Percentiles rank a stretch among this genome's conserved stretches.
These are phyloP conservation scores for Drosophila paulistorum DNA, from an alignment of 1,140 invertebrate genomes.

Conservation along the genomic window DNA sequence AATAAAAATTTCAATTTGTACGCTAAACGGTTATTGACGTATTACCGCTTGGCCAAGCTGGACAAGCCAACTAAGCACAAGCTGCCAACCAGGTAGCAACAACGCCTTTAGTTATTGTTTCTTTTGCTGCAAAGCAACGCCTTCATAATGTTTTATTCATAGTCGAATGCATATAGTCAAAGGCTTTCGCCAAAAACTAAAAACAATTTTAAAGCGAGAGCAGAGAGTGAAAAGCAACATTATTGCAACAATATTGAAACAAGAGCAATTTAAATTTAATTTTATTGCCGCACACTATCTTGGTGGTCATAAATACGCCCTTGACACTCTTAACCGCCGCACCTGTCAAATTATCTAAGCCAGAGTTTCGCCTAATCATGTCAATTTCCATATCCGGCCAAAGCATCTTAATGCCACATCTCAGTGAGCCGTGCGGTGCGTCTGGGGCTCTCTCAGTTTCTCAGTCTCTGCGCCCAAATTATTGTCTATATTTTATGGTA, in stretches of 20 bases:
- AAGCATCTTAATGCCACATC: neutral
- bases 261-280: slow-evolving; percentile 22
- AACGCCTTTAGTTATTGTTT: slow-evolving; percentile 81
- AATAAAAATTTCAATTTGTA: slow-evolving; percentile 82
- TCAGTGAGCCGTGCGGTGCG: no score
- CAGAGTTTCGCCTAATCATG: slow-evolving; percentile 42
- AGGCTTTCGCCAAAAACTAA: slow-evolving; percentile 53
- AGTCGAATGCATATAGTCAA: slow-evolving; percentile 23
- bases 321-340: slow-evolving; percentile 37
- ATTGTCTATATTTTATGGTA: slow-evolving; percentile 67
- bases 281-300: neutral
- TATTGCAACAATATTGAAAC: slow-evolving; percentile 6
- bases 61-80: slow-evolving; percentile 28
- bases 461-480: slow-evolving; percentile 49
- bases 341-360: slow-evolving; percentile 31
- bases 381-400: slow-evolving; percentile 63
- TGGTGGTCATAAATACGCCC: slow-evolving; percentile 11
- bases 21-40: slow-evolving; percentile 81
- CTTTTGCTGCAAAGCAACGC: slow-evolving; percentile 71
- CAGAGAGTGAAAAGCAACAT: slow-evolving; percentile 2
- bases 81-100: slow-evolving; percentile 60
- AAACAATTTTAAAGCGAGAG: neutral
- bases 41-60: slow-evolving; percentile 66
- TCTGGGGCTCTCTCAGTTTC: no score
- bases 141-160: slow-evolving; percentile 80